phyloP scores from a whole-genome alignment of 2,888 invertebrate species.

The Brachypterus glaber region DNA sequence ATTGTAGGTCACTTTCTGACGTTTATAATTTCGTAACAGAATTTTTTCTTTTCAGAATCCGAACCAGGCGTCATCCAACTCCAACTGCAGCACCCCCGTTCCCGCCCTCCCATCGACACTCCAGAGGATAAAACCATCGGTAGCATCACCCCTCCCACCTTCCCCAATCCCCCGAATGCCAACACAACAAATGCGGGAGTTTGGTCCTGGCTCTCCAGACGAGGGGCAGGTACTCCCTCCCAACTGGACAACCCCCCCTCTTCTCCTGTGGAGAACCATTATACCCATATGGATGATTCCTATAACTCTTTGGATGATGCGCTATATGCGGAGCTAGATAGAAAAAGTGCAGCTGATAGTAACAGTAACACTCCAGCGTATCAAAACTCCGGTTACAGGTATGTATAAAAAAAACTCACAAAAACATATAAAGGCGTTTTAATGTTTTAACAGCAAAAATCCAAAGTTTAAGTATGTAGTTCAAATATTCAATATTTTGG shows the following conservation, averaged over 20 bases:
- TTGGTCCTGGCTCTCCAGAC: conserved; percentile 38
- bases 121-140: conserved; percentile 35
- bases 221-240: conserved; percentile 31
- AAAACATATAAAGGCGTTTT: too few species aligned
- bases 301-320: conserved; percentile 52
- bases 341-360: conserved; percentile 38
- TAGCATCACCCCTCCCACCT: conserved; percentile 27
- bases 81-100: conserved; percentile 7
- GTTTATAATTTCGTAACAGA: too few species aligned
- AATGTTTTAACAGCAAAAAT: too few species aligned
- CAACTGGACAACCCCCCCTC: conserved; percentile 45
- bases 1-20: too few species aligned
- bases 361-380: conserved; percentile 49
- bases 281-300: conserved; percentile 60
- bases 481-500: too few species aligned
- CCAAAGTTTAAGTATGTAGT: too few species aligned
- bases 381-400: conserved; percentile 62
- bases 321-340: conserved; percentile 61
- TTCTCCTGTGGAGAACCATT: conserved; percentile 57
- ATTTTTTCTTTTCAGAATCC: conserved; percentile 17
- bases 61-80: conserved; percentile 18
- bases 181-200: conserved; percentile 30
- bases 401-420: too few species aligned
- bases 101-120: conserved; percentile 32
- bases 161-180: conserved; percentile 25